phyloP scores from a whole-genome alignment of 2,113 vertebrate species.

The Rhabdomys dilectus region DNA sequence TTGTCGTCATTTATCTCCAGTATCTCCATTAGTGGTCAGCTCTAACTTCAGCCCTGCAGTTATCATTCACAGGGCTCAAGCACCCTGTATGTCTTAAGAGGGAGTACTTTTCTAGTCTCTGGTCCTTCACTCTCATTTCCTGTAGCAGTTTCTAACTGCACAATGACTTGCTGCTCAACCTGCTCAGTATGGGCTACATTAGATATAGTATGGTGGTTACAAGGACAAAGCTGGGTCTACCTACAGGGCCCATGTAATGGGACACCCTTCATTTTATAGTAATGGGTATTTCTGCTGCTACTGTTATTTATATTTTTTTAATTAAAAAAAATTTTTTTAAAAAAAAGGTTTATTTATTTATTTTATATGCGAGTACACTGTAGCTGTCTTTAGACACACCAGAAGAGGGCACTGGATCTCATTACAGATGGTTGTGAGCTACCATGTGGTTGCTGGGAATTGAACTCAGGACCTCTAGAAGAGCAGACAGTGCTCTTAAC shows the following conservation, averaged over 20 bases:
- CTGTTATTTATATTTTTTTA: not conserved
- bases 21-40: not conserved
- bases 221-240: not conserved
- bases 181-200: not conserved
- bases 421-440: too few species aligned
- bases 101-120: not conserved
- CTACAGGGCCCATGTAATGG: not conserved
- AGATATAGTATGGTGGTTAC: not conserved
- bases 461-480: too few species aligned
- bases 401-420: too few species aligned
- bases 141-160: not conserved
- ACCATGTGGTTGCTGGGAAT: too few species aligned
- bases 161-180: not conserved
- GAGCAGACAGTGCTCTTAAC: too few species aligned
- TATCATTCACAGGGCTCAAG: not conserved
- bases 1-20: not conserved
- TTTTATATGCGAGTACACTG: too few species aligned
- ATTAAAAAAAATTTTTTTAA: too few species aligned
- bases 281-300: not conserved
- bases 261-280: not conserved
- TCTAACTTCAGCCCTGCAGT: not conserved
- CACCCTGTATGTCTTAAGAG: not conserved
- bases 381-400: too few species aligned
- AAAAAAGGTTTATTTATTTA: too few species aligned
- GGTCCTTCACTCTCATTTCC: not conserved